Conservation (phyloP, 2,797 vertebrate species). For the Mus spretus region DNA sequence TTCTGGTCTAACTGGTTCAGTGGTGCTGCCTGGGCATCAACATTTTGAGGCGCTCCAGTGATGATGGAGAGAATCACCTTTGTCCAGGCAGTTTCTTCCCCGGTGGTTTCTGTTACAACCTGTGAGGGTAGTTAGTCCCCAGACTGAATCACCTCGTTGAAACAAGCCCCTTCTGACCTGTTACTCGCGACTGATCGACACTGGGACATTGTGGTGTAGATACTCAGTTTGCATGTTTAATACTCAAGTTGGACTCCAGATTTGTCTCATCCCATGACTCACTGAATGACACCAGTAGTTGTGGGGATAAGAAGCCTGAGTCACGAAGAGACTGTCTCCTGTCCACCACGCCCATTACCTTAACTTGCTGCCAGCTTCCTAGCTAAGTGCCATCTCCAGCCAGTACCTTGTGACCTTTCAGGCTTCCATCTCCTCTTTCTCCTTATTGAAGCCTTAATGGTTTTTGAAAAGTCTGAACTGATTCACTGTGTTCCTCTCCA, state of each 20-base stretch:
- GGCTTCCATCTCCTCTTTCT: slow-evolving; percentile 35
- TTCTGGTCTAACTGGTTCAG: slow-evolving; percentile 37
- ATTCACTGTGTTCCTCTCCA: slow-evolving; percentile 1
- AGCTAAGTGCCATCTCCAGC: background rate
- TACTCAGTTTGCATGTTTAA: background rate
- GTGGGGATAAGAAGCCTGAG: background rate
- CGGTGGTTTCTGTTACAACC: slow-evolving; percentile 13
- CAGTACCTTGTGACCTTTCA: background rate
- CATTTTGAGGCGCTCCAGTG: background rate
- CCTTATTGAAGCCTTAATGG: background rate
- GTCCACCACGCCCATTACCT: background rate
- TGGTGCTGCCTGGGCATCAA: background rate
- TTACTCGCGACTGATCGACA: background rate
- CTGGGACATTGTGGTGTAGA: background rate
- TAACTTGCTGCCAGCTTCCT: background rate
- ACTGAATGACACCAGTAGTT: background rate
- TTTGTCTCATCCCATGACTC: background rate
- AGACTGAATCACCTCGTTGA: slow-evolving; percentile 48
- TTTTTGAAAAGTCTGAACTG: slow-evolving; percentile 21
- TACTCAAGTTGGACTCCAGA: slow-evolving; percentile 12
- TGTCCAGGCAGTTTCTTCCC: slow-evolving; percentile 32
- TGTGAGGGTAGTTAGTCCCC: slow-evolving; percentile 24
- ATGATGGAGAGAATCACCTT: slow-evolving; percentile 30
- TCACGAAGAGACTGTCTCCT: background rate
- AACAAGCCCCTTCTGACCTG: slow-evolving; percentile 23